Conservation (phyloP, 92 coral and sea anemone genomes). For the Epizoanthus ramosus region DNA sequence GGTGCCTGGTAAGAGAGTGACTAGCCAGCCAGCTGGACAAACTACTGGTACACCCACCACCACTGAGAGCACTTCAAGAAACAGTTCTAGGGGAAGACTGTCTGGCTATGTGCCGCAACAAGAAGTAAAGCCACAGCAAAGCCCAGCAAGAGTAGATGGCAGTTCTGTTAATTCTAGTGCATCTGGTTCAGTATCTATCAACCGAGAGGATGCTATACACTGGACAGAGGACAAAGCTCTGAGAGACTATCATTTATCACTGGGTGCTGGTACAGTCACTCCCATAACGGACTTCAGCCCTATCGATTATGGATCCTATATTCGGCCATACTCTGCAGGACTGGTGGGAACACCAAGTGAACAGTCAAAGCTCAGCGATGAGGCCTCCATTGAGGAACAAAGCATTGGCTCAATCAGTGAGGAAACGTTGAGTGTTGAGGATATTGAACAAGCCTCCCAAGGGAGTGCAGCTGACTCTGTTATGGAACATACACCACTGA, state of each 20-base stretch:
- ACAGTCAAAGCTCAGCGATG: not conserved
- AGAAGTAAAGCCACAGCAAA: constrained; percentile 30
- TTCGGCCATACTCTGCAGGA: not conserved
- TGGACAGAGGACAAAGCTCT: constrained; percentile 47
- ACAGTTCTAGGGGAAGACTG: constrained; percentile 14
- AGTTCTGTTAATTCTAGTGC: not conserved
- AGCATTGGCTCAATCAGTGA: constrained; percentile 36
- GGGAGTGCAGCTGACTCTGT: not conserved
- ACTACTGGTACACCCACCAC: constrained; percentile 7
- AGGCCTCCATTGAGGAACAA: constrained; percentile 30
- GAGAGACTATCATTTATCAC: constrained; percentile 57
- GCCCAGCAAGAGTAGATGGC: not conserved
- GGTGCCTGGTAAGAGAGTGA: constrained; percentile 14
- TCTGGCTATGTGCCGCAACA: constrained; percentile 28
- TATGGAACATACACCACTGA: not conserved
- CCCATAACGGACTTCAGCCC: constrained; percentile 50
- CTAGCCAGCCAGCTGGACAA: not conserved
- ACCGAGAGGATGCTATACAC: not conserved
- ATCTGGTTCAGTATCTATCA: not conserved
- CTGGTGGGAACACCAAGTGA: not conserved
- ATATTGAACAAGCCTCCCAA: constrained; percentile 8
- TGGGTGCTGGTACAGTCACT: constrained; percentile 67
- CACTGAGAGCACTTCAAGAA: constrained; percentile 25
- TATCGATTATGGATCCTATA: constrained; percentile 33
- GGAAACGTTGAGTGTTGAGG: constrained; percentile 4